Conservation (phyloP, 1,140 invertebrate genomes). For the Phymastichus coffea region DNA sequence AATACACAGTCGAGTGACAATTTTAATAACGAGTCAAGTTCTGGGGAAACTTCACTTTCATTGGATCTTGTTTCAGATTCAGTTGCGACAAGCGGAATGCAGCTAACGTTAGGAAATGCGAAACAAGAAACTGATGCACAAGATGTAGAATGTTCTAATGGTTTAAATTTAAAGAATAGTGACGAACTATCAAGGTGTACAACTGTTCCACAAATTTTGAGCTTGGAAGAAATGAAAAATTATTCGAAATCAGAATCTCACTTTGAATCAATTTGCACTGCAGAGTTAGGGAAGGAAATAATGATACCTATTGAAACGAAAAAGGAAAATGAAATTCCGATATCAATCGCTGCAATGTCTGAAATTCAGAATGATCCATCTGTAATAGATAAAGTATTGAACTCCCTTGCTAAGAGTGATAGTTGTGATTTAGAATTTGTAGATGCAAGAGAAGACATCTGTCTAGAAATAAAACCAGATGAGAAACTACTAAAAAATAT, state of each 20-base stretch:
- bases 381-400: background rate
- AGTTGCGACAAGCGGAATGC: background rate
- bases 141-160: background rate
- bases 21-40: background rate
- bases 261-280: constrained; percentile 6
- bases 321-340: constrained; percentile 8
- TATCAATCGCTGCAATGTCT: background rate
- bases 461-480: background rate
- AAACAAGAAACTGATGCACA: background rate
- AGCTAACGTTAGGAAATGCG: background rate
- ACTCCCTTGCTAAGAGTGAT: background rate
- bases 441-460: background rate
- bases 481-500: too few species aligned
- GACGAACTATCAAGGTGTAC: background rate
- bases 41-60: constrained; percentile 12
- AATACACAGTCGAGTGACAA: background rate
- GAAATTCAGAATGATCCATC: constrained; percentile 19
- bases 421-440: background rate
- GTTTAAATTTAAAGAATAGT: too few species aligned
- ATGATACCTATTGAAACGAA: background rate
- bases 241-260: constrained; percentile 1
- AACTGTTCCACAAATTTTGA: constrained; percentile 1
- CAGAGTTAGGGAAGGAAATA: constrained; percentile 4
- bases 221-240: background rate
- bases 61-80: constrained; percentile 1